These are phyloP conservation scores for Amphipyra berbera DNA, from an alignment of 2,888 invertebrate genomes.

Conservation along the genomic window DNA sequence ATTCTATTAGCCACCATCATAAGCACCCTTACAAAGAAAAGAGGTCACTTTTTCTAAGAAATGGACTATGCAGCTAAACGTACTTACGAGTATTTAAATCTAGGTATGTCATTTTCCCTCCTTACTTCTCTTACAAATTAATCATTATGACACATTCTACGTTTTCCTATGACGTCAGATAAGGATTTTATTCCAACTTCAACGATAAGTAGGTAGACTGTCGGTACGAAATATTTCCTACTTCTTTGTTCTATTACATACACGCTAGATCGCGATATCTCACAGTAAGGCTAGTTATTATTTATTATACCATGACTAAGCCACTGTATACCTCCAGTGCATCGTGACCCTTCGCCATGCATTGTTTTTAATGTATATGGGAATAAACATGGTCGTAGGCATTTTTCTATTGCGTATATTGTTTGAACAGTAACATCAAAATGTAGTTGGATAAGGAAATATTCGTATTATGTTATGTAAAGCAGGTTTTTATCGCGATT, in stretches of 20 bases:
- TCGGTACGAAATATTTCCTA: constrained; percentile 54
- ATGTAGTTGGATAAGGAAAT: constrained; percentile 27
- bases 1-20: not conserved
- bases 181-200: constrained; percentile 23
- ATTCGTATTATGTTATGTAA: constrained; percentile 25
- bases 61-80: not conserved
- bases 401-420: constrained; percentile 22
- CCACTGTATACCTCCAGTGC: constrained; percentile 22
- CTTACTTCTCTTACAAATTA: not conserved
- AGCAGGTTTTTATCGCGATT: constrained; percentile 25
- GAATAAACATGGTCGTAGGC: constrained; percentile 13
- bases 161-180: constrained; percentile 25
- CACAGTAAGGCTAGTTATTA: constrained; percentile 30
- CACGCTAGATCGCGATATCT: constrained; percentile 45
- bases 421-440: constrained; percentile 25
- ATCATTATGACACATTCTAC: too few species aligned
- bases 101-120: too few species aligned
- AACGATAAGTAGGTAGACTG: constrained; percentile 13
- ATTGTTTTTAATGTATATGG: constrained; percentile 29
- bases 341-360: constrained; percentile 24
- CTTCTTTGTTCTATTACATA: constrained; percentile 51
- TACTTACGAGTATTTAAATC: too few species aligned
- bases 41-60: not conserved
- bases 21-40: not conserved
- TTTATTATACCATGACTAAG: constrained; percentile 44